phyloP scores from a whole-genome alignment of 2,888 invertebrate species.

The Oasisia sp. region DNA sequence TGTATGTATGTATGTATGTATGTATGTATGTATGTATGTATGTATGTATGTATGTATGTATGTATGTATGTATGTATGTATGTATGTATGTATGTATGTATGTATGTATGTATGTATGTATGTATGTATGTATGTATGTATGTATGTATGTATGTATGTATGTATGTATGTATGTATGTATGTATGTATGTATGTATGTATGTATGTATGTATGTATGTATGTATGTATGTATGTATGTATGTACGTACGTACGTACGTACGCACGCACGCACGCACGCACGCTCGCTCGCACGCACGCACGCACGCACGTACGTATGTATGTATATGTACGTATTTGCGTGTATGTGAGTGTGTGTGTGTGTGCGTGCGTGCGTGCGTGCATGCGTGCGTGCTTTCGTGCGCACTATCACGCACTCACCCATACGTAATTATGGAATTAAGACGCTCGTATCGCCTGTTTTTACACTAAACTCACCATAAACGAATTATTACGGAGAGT shows the following conservation, averaged over 20 bases:
- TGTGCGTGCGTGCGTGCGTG: not conserved
- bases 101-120: not conserved
- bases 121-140: not conserved
- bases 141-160: not conserved
- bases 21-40: not conserved
- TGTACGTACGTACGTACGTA: not conserved
- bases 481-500: too few species aligned
- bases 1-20: not conserved
- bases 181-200: not conserved
- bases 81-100: not conserved
- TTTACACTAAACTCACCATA: too few species aligned
- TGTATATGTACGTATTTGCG: not conserved
- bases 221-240: not conserved
- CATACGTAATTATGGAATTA: not conserved
- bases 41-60: not conserved
- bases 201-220: not conserved
- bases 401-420: not conserved
- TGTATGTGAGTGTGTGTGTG: not conserved
- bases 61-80: not conserved
- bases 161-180: not conserved
- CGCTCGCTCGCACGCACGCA: not conserved
- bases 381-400: not conserved
- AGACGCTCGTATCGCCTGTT: too few species aligned
- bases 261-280: not conserved
- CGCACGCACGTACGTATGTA: not conserved